Conservation (phyloP, 2,113 vertebrate genomes). For the Pseudopodoces humilis region DNA sequence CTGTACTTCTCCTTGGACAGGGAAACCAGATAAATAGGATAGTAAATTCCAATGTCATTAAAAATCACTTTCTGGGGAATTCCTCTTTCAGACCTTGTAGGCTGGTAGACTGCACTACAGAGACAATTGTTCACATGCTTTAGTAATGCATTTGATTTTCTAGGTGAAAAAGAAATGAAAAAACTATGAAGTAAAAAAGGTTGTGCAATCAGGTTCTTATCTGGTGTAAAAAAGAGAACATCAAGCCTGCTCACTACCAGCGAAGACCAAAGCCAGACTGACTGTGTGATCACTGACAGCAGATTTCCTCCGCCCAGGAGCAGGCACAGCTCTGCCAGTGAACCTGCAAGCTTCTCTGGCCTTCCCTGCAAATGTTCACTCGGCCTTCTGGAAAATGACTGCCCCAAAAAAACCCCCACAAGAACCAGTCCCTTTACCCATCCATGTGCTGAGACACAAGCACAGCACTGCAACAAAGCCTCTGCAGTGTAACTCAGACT, state of each 20-base stretch:
- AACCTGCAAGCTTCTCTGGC: not conserved
- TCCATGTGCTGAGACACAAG: not conserved
- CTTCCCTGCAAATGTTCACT: not conserved
- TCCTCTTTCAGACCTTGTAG: not conserved
- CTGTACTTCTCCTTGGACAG: not conserved
- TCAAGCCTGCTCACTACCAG: not conserved
- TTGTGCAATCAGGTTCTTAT: not conserved
- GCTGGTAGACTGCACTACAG: not conserved
- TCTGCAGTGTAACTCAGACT: not conserved
- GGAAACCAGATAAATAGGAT: not conserved
- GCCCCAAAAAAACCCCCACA: accelerated
- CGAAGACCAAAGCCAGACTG: not conserved
- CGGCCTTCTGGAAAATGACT: not conserved
- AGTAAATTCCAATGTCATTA: not conserved
- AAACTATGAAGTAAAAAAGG: not conserved
- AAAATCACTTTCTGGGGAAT: not conserved
- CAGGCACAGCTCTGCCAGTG: not conserved
- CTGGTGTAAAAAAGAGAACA: not conserved
- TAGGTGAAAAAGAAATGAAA: not conserved
- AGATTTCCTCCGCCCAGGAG: not conserved
- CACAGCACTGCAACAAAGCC: not conserved
- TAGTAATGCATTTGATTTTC: not conserved
- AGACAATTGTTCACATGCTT: not conserved
- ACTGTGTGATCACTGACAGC: not conserved
- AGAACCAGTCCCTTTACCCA: not conserved